phyloP scores from a whole-genome alignment of 2,888 invertebrate species.

The Meghimatium bilineatum region DNA sequence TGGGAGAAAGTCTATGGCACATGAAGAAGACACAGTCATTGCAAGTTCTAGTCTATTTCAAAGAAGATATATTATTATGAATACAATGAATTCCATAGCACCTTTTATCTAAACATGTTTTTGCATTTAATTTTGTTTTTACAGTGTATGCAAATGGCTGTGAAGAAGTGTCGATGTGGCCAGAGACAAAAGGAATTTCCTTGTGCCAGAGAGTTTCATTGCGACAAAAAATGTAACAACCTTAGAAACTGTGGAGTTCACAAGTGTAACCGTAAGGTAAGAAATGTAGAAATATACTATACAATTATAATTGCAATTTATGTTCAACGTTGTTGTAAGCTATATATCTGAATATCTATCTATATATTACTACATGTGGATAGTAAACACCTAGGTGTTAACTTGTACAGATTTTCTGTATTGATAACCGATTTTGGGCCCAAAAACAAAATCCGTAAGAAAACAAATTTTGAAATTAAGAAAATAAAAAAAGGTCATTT shows the following conservation, averaged over 20 bases:
- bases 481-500: too few species aligned
- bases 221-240: conserved; percentile 91
- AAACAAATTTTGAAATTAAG: too few species aligned
- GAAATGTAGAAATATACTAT: conserved; percentile 10
- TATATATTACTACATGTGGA: neutral
- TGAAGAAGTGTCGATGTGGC: conserved; percentile 89
- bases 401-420: too few species aligned
- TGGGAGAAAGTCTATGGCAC: too few species aligned
- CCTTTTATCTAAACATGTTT: neutral
- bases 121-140: neutral
- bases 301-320: neutral
- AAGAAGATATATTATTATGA: too few species aligned
- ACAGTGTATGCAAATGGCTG: conserved; percentile 84
- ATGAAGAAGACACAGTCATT: too few species aligned
- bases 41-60: too few species aligned
- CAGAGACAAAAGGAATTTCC: conserved; percentile 87
- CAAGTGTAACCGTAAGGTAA: conserved; percentile 89
- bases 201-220: conserved; percentile 90
- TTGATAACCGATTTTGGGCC: too few species aligned
- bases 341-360: neutral
- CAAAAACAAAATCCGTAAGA: too few species aligned
- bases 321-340: too few species aligned
- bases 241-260: conserved; percentile 90
- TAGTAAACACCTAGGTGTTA: too few species aligned
- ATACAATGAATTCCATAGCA: neutral